A percentile compares a stretch with the other conserved stretches of the same genome.
Conservation (phyloP, 2,113 vertebrate genomes). For the Sialia sialis region DNA sequence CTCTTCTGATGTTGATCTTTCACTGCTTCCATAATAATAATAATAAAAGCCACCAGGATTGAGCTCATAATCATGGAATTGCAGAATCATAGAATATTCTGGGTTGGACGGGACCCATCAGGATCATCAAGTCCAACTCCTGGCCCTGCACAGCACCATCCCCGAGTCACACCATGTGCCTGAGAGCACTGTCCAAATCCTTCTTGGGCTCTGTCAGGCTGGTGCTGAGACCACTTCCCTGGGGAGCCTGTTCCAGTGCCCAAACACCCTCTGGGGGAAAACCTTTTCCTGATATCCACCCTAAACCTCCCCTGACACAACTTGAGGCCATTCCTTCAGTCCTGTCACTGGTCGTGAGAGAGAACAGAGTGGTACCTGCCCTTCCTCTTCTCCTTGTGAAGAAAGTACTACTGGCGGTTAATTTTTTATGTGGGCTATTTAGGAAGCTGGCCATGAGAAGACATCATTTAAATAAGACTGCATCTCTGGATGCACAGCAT, state of each 20-base stretch:
- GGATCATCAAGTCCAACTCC: background rate
- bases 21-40: background rate
- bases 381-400: background rate
- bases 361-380: accelerated
- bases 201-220: background rate
- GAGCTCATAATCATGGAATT: too few relatives aligned
- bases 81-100: background rate
- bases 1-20: background rate
- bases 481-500: background rate
- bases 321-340: background rate
- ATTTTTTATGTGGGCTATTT: background rate
- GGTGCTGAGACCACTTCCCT: too few relatives aligned
- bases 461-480: background rate
- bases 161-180: background rate
- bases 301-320: background rate
- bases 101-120: background rate
- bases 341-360: background rate
- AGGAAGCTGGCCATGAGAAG: background rate
- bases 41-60: too few relatives aligned
- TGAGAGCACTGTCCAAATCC: background rate
- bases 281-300: background rate
- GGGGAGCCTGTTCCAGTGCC: background rate
- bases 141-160: background rate
- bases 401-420: background rate
- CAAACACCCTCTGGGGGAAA: background rate